phyloP scores from a whole-genome alignment of 64 coral and sea anemone species.

The Cladopsammia gracilis region DNA sequence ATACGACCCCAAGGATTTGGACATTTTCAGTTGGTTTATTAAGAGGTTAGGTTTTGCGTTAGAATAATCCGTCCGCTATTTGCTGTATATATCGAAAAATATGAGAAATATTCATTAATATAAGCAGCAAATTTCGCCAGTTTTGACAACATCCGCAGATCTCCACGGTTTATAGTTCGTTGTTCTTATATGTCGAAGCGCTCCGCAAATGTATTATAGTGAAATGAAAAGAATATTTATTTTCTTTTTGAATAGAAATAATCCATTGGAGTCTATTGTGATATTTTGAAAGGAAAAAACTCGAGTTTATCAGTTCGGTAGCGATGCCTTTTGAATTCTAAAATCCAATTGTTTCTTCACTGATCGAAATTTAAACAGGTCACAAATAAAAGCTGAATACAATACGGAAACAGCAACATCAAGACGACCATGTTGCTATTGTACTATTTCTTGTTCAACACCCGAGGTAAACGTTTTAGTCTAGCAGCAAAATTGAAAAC shows the following conservation, averaged over 20 bases:
- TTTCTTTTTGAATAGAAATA: background rate
- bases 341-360: background rate
- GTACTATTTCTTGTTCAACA: background rate
- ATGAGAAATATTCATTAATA: too few relatives aligned
- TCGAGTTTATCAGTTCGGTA: background rate
- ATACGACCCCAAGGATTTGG: background rate
- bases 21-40: background rate
- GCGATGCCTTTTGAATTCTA: conserved; percentile 49
- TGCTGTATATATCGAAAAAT: too few relatives aligned
- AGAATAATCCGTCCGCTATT: too few relatives aligned
- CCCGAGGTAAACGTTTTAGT: background rate
- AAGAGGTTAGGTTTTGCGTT: too few relatives aligned
- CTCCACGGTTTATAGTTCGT: background rate
- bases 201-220: background rate
- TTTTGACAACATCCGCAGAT: too few relatives aligned
- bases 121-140: too few relatives aligned
- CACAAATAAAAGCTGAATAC: background rate
- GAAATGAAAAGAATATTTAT: conserved; percentile 11
- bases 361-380: background rate
- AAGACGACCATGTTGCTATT: too few relatives aligned
- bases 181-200: background rate
- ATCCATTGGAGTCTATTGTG: background rate
- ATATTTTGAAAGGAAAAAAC: conserved; percentile 11
- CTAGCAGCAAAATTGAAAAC: background rate
- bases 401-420: background rate